Evolutionary conservation across 2,797 vertebrate genomes (phyloP), one percentile per base, ranked within the genome.

Genomic region (Pogoniulus pusillus): DNA sequence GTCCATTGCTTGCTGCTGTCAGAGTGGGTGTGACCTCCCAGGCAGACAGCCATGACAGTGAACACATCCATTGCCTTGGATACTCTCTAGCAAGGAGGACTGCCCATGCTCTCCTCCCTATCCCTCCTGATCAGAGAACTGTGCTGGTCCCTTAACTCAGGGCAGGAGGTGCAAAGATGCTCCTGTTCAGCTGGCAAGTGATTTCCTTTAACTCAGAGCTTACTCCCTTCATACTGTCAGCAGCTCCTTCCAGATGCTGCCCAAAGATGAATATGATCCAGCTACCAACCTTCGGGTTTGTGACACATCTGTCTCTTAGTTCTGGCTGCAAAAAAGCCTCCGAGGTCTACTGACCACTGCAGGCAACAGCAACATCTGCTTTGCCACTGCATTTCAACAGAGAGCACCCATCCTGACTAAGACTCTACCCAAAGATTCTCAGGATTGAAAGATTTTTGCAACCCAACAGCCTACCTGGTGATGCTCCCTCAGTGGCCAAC

Each of bases 201-300:
- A 13, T 39, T 72, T 78, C 55, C 47, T 34, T 37, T 43, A 70
- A 77, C 6, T 20, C 53, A 65, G 45, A 72, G 19, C 29, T 79
- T 37, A 24, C 29, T 73, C 39, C 34, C 27, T 62, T 64, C 39
- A 23, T 5, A 5, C 32, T 59, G 27, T 22, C 62, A 70, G 72
- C 43, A 85, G 62, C 27, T 68, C 30, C 14, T 32, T 65, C 32
- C 71, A 71, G 23, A 55, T 55, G 34, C 23, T 79, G 51, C 20
- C 57, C 41, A 37, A 54, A 75, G 47, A 30, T 14, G 5, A 63
- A 29, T 0, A 0, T 22, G n/a, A 51, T n/a, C 58, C 76, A 73
- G 53, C 34, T 66, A 27, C 43, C 62, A 68, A 62, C 37, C 76
- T 54, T 32, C 4, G 4, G 32, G 59, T 26, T 16, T 0, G 0